Percentiles rank a stretch among this genome's conserved stretches.
Conservation (phyloP, 2,113 vertebrate genomes). For the Varanus salvator region DNA sequence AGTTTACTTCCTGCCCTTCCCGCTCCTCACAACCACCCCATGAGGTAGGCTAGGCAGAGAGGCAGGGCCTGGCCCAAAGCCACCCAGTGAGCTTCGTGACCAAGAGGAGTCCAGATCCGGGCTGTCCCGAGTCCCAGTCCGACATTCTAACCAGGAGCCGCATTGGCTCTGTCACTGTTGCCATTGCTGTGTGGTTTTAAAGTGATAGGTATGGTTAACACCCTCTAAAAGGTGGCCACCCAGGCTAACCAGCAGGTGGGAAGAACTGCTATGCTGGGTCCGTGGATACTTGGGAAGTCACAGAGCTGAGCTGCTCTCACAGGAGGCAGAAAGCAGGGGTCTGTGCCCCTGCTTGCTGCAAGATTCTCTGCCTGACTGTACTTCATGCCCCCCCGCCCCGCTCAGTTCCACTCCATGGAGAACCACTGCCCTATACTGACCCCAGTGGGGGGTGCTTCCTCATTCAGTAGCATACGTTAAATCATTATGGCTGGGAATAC, state of each 20-base stretch:
- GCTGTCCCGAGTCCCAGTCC: no score
- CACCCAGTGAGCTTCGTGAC: no score
- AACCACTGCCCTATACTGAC: neutral
- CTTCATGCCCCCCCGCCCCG: neutral
- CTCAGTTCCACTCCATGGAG: neutral
- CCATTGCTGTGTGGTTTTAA: neutral
- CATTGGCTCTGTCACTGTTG: no score
- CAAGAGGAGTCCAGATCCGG: no score
- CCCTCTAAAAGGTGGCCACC: neutral
- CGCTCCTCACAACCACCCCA: no score
- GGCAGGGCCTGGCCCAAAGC: no score
- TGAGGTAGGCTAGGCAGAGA: no score
- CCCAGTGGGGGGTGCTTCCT: conserved; percentile 4
- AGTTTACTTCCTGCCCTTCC: no score
- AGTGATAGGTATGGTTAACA: neutral
- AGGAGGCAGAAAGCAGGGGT: neutral
- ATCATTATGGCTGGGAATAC: neutral
- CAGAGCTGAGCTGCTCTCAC: neutral
- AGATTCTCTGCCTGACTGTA: neutral
- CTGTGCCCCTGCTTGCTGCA: neutral
- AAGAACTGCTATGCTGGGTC: neutral
- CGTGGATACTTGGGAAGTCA: neutral
- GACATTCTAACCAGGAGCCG: no score
- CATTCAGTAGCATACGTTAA: conserved; percentile 37
- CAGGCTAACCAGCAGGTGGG: neutral